Percentiles rank a stretch among this genome's conserved stretches.
These are phyloP conservation scores for Poeciliopsis retropinna DNA, from an alignment of 2,113 vertebrate species.

Conservation along the genomic window DNA sequence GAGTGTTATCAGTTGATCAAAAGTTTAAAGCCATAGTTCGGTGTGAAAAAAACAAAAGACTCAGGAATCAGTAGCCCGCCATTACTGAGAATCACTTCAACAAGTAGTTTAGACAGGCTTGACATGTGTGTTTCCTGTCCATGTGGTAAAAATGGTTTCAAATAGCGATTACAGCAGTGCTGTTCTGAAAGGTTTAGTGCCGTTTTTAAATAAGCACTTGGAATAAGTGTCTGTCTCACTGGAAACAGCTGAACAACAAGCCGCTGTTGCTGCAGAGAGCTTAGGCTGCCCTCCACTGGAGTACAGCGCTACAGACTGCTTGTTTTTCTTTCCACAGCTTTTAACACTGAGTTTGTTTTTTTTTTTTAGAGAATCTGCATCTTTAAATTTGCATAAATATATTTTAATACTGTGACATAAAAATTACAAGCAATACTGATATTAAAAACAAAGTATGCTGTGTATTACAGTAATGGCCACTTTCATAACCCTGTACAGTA, in stretches of 20 bases:
- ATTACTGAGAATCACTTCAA: neutral
- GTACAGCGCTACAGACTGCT: neutral
- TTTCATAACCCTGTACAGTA: neutral
- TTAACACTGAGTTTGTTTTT: neutral
- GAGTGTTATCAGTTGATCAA: neutral
- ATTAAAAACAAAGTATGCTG: neutral
- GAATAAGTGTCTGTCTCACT: neutral
- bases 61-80: neutral
- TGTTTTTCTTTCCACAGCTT: neutral
- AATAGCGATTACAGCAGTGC: neutral
- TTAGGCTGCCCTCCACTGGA: neutral
- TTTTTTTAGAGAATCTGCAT: neutral
- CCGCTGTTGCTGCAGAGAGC: neutral
- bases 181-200: neutral
- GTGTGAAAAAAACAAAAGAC: neutral
- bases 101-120: neutral
- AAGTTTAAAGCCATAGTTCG: neutral
- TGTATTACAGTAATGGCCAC: neutral
- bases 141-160: neutral
- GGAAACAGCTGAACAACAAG: neutral
- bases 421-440: neutral
- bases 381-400: neutral
- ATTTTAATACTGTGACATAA: neutral
- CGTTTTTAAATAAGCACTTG: neutral
- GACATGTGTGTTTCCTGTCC: neutral